Evolutionary conservation across 1,140 invertebrate genomes (phyloP).

Genomic region (Drepana arcuata): DNA sequence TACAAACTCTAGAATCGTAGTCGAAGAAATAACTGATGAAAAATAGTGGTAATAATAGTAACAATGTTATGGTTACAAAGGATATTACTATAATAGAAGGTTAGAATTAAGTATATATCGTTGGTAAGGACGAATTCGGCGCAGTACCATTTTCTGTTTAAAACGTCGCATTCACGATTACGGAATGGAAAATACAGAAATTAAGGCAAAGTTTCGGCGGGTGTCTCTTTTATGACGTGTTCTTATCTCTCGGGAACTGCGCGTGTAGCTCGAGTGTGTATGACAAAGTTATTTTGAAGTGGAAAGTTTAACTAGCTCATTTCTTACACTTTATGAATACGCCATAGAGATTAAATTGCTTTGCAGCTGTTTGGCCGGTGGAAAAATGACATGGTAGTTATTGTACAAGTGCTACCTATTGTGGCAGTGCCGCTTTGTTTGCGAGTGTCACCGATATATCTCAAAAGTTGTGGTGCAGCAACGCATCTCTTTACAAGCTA

Average conservation of each 20-base stretch:
- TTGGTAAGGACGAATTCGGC: constrained; percentile 5
- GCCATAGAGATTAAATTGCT: constrained; percentile 18
- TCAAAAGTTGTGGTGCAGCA: constrained; percentile 46
- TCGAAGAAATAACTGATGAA: no score
- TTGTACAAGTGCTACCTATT: constrained; percentile 36
- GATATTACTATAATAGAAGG: no score
- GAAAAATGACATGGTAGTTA: constrained; percentile 24
- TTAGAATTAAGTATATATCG: no score
- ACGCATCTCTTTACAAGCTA: constrained; percentile 24
- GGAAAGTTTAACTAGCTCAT: constrained; percentile 10
- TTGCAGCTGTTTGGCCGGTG: not conserved
- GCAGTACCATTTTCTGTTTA: constrained; percentile 20
- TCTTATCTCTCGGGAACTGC: constrained; percentile 44
- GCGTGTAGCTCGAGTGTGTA: constrained; percentile 27
- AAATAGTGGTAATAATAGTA: no score
- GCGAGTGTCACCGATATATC: constrained; percentile 54
- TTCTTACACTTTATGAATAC: constrained; percentile 16
- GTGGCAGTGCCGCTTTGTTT: constrained; percentile 47
- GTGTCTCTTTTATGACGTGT: constrained; percentile 53
- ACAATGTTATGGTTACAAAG: no score
- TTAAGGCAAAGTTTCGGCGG: constrained; percentile 48
- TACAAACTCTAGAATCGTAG: no score
- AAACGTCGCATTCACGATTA: constrained; percentile 26
- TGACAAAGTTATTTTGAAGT: constrained; percentile 16
- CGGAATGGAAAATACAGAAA: constrained; percentile 39